These are phyloP conservation scores for Ethmia dodecea DNA, from an alignment of 2,888 invertebrate genomes.

Conservation along the genomic window DNA sequence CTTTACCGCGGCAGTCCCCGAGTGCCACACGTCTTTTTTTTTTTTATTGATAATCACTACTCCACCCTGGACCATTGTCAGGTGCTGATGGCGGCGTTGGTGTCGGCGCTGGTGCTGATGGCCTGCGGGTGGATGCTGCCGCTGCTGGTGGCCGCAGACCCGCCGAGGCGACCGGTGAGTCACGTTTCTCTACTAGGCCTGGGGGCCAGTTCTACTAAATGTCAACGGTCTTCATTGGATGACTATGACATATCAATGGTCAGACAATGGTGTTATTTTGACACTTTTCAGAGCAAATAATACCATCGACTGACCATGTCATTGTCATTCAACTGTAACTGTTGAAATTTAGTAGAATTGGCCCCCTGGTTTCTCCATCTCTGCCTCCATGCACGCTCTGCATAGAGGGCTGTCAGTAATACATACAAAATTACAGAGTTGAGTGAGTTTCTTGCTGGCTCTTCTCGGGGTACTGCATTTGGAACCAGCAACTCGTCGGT, in stretches of 20 bases:
- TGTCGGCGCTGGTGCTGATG: conserved; percentile 54
- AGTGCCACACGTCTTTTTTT: too few species aligned
- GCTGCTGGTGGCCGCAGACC: conserved; percentile 35
- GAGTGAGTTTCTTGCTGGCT: too few species aligned
- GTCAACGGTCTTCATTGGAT: not conserved
- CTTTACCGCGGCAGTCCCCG: too few species aligned
- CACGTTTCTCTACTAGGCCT: not conserved
- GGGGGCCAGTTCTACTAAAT: not conserved
- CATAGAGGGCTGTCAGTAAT: too few species aligned
- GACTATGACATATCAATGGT: not conserved
- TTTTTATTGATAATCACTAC: too few species aligned
- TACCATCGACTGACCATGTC: not conserved
- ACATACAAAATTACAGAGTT: too few species aligned
- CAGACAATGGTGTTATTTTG: not conserved
- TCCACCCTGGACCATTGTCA: conserved; percentile 26
- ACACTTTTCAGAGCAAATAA: not conserved
- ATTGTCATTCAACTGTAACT: not conserved
- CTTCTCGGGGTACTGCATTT: too few species aligned
- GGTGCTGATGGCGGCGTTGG: conserved; percentile 33
- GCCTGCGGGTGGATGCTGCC: conserved; percentile 53
- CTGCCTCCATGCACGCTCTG: too few species aligned
- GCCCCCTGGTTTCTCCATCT: too few species aligned
- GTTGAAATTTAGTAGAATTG: too few species aligned
- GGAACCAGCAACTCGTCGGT: too few species aligned
- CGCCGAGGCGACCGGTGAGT: conserved; percentile 26